Conservation (phyloP, 53 echinoderm and acorn worm species). For the Holothuria scabra region DNA sequence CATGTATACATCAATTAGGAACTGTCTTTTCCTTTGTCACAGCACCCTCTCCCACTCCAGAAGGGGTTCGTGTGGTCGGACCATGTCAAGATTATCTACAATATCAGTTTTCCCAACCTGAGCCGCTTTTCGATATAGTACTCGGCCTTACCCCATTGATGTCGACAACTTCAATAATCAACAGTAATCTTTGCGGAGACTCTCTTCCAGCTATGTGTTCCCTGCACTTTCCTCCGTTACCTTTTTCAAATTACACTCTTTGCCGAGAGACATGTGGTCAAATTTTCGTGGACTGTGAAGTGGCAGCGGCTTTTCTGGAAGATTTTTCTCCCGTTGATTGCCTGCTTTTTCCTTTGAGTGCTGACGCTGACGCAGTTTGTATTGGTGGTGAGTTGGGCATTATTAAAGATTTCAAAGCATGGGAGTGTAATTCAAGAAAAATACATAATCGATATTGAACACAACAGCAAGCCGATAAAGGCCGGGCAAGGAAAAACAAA, state of each 20-base stretch:
- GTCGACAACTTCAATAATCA: background rate
- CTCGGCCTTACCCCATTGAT: background rate
- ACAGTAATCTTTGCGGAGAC: background rate
- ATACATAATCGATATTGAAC: too few species aligned
- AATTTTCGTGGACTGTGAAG: background rate
- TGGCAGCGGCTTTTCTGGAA: background rate
- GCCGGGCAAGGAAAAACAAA: too few species aligned
- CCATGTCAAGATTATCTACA: background rate
- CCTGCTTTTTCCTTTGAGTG: background rate
- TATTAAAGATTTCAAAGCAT: too few species aligned
- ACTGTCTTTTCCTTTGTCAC: too few species aligned
- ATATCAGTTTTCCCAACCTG: background rate
- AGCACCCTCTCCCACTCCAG: background rate
- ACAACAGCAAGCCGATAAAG: too few species aligned
- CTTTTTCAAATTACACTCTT: background rate
- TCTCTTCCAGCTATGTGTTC: background rate
- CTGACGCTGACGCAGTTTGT: background rate
- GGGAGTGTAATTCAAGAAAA: too few species aligned
- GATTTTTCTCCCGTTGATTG: background rate
- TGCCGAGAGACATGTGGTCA: slow-evolving; percentile 7
- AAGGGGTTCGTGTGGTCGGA: background rate
- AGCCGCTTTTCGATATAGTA: slow-evolving; percentile 1
- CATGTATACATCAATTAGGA: too few species aligned
- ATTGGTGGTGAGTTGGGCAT: background rate
- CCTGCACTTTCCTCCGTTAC: slow-evolving; percentile 1